Evolutionary conservation across 37 sponge, comb jelly and placozoan species (phyloP).

Genomic region (Hormiphora californensis): DNA sequence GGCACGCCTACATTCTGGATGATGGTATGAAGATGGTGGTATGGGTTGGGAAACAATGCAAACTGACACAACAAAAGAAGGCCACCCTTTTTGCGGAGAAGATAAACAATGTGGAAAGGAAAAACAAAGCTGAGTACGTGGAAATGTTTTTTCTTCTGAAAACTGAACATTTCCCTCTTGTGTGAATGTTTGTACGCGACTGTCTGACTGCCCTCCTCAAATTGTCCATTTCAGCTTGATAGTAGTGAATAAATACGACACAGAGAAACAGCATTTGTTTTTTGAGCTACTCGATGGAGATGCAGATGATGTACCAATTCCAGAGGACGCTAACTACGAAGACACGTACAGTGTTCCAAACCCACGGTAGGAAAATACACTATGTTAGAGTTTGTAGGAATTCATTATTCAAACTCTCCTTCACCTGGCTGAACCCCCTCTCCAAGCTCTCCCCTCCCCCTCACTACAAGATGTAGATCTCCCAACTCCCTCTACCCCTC

Average conservation of each 20-base stretch:
- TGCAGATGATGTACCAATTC: not conserved
- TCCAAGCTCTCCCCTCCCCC: too few species aligned
- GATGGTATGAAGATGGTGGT: conserved; percentile 66
- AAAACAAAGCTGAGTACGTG: conserved; percentile 64
- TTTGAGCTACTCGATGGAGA: not conserved
- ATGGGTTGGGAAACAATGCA: conserved; percentile 75
- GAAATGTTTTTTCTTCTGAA: conserved; percentile 59
- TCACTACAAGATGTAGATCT: too few species aligned
- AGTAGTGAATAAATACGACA: conserved; percentile 25
- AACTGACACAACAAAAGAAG: conserved; percentile 52
- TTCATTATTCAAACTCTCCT: too few species aligned
- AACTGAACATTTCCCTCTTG: not conserved
- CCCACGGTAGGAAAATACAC: too few species aligned
- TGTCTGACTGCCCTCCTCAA: too few species aligned
- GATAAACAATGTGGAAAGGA: conserved; percentile 85
- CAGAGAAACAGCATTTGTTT: conserved; percentile 29
- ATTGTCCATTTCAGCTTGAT: not conserved
- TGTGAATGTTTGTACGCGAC: too few species aligned
- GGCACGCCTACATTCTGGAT: conserved; percentile 80
- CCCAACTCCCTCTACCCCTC: not conserved
- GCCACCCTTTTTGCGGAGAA: conserved; percentile 76
- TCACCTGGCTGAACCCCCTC: too few species aligned
- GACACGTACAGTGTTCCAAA: conserved; percentile 37
- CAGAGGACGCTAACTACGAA: not conserved
- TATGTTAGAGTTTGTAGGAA: too few species aligned